Percentiles rank a stretch among this genome's conserved stretches.
These are phyloP conservation scores for Sylvilagus floridanus DNA, from an alignment of 2,797 vertebrate species.

Conservation along the genomic window DNA sequence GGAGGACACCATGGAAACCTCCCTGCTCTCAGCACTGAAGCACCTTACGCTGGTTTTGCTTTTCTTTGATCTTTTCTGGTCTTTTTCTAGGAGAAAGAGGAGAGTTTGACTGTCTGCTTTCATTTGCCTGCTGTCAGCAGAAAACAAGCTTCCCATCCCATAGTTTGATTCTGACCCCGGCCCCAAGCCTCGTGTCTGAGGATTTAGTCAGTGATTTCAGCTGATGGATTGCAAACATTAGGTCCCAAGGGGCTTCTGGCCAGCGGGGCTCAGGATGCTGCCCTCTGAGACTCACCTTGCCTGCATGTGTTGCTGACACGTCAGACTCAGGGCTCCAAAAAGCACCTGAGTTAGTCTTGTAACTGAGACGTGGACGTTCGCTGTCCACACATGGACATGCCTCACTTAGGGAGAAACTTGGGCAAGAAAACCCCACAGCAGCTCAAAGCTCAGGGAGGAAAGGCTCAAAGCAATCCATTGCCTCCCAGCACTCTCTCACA, in stretches of 20 bases:
- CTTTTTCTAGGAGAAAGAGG: background rate
- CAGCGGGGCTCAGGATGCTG: background rate
- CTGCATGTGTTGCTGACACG: background rate
- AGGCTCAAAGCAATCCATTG: too few species aligned
- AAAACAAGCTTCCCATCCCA: too few species aligned
- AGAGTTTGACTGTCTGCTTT: too few species aligned
- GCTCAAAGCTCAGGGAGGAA: background rate
- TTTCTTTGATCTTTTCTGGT: background rate
- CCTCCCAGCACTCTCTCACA: too few species aligned
- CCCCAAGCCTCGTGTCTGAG: background rate
- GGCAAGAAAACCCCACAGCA: fast-evolving
- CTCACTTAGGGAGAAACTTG: background rate
- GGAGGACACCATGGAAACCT: fast-evolving
- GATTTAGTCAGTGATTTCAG: background rate
- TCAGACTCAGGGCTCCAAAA: background rate
- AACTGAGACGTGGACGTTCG: background rate
- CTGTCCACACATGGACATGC: too few species aligned
- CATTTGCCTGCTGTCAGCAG: too few species aligned
- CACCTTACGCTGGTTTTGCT: too few species aligned
- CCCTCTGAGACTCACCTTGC: background rate
- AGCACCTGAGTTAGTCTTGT: too few species aligned
- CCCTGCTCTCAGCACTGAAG: background rate
- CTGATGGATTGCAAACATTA: too few species aligned
- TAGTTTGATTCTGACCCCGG: too few species aligned
- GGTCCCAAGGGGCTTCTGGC: too few species aligned